Percentiles rank a stretch among this genome's conserved stretches.
Conservation (phyloP, 2,797 vertebrate genomes). For the Danio albolineatus region DNA sequence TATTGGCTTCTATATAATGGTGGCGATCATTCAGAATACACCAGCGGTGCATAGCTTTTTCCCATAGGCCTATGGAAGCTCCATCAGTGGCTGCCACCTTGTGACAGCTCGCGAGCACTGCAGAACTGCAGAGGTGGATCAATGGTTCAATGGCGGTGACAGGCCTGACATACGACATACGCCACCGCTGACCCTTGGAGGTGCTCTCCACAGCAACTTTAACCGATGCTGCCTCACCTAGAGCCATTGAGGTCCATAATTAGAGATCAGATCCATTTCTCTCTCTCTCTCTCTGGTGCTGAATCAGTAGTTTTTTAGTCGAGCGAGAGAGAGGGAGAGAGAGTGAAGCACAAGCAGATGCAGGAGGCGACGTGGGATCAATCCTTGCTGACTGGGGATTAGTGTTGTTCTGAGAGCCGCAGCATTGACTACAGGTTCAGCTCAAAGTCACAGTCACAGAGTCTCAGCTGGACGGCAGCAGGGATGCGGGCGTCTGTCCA, state of each 20-base stretch:
- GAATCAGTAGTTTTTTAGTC: constrained; percentile 51
- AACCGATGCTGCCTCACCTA: constrained; percentile 48
- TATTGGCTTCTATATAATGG: constrained; percentile 84
- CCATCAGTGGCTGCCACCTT: constrained; percentile 77
- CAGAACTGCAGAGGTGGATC: constrained; percentile 40
- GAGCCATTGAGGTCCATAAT: constrained; percentile 59
- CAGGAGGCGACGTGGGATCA: constrained; percentile 69
- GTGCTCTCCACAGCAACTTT: constrained; percentile 38
- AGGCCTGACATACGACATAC: constrained; percentile 22
- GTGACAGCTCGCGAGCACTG: constrained; percentile 62
- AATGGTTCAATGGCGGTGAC: constrained; percentile 40
- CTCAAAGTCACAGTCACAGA: constrained; percentile 58
- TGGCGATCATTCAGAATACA: constrained; percentile 73
- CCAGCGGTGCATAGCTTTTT: constrained; percentile 67
- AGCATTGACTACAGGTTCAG: constrained; percentile 47
- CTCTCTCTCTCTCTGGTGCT: constrained; percentile 47
- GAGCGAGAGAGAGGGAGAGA: constrained; percentile 25
- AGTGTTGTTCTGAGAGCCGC: constrained; percentile 62
- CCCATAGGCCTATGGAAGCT: constrained; percentile 42
- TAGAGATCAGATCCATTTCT: constrained; percentile 57
- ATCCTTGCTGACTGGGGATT: constrained; percentile 75
- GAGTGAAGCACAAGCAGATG: constrained; percentile 61
- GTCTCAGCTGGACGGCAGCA: constrained; percentile 54
- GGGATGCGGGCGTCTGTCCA: constrained; percentile 33
- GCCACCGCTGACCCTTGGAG: constrained; percentile 41